These are phyloP conservation scores for Apodemus speciosus DNA, from an alignment of 2,113 vertebrate genomes.

Conservation along the genomic window DNA sequence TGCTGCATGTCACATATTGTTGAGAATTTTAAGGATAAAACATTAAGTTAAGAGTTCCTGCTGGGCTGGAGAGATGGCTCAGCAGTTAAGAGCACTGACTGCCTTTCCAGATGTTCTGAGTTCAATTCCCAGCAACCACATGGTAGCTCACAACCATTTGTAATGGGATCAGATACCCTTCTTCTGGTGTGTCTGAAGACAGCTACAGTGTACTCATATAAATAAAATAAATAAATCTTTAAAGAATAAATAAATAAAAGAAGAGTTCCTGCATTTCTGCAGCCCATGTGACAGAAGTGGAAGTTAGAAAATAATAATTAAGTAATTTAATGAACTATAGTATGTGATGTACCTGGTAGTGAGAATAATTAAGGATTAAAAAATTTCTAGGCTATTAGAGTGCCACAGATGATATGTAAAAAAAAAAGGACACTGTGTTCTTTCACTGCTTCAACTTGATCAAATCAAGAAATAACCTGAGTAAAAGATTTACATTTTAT, in stretches of 20 bases:
- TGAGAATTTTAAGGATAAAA: not conserved
- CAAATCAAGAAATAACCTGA: not conserved
- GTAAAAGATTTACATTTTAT: not conserved
- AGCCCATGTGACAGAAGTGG: not conserved
- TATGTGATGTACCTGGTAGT: not conserved
- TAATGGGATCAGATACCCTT: too few relatives aligned
- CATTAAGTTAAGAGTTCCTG: not conserved
- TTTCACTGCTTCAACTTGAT: not conserved
- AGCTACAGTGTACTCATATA: too few relatives aligned
- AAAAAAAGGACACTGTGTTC: not conserved
- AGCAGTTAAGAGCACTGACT: too few relatives aligned
- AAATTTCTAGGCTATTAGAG: not conserved
- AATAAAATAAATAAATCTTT: too few relatives aligned
- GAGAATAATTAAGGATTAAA: conserved; percentile 16
- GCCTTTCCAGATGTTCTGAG: too few relatives aligned
- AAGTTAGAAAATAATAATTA: conserved; percentile 46
- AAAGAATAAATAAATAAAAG: too few relatives aligned
- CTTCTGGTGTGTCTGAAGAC: too few relatives aligned
- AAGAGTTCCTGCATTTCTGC: not conserved
- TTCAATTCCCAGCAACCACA: too few relatives aligned
- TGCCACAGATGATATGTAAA: not conserved
- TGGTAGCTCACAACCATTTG: too few relatives aligned
- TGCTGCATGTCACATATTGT: not conserved
- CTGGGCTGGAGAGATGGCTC: not conserved
- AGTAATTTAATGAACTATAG: not conserved